Evolutionary conservation across 2,797 vertebrate genomes (phyloP).

Genomic region (Pseudocheirus occidentalis): DNA sequence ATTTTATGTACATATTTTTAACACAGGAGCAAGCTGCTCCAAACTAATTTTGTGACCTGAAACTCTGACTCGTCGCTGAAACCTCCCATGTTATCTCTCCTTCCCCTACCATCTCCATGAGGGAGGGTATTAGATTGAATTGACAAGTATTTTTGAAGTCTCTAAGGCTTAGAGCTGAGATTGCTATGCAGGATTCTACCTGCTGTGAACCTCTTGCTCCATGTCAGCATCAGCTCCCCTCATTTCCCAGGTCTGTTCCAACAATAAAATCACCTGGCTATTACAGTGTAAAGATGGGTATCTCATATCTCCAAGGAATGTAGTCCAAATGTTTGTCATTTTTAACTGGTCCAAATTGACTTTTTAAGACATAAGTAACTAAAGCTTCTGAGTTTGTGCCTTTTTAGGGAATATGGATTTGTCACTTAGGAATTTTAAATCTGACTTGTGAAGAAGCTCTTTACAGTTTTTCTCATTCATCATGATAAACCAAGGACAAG

Average conservation of each 20-base stretch:
- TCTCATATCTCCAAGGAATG: background rate
- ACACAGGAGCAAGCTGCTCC: background rate
- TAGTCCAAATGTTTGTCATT: background rate
- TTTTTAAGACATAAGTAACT: conserved; percentile 4
- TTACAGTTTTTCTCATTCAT: conserved; percentile 31
- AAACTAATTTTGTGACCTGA: background rate
- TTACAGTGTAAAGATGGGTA: background rate
- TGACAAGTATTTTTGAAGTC: background rate
- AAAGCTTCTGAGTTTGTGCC: background rate
- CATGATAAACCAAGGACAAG: conserved; percentile 5
- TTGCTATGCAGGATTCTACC: background rate
- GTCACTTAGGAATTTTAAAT: background rate
- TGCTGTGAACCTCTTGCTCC: background rate
- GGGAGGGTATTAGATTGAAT: background rate
- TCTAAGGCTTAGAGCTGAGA: background rate
- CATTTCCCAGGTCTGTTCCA: background rate
- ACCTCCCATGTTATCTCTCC: background rate
- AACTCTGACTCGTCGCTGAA: background rate
- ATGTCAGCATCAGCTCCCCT: background rate
- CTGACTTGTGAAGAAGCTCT: conserved; percentile 13
- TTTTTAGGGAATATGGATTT: background rate
- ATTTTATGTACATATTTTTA: background rate
- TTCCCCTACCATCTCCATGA: background rate
- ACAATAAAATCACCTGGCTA: background rate
- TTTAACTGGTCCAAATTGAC: background rate